phyloP scores from a whole-genome alignment of 2,888 invertebrate genomes.

The Ethmia dodecea region DNA sequence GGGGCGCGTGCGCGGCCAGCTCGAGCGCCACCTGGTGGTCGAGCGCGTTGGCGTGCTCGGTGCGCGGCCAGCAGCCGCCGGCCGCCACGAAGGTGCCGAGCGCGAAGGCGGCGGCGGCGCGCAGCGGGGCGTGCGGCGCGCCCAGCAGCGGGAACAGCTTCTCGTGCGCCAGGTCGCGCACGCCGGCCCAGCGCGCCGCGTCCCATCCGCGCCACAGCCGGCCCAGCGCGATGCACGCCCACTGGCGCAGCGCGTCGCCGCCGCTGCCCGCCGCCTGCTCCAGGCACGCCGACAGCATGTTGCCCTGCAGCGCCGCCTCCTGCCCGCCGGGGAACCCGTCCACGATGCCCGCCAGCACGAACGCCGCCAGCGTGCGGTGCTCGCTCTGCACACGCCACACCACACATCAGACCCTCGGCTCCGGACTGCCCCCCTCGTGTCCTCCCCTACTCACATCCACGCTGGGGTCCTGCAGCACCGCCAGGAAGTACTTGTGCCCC shows the following conservation, averaged over 20 bases:
- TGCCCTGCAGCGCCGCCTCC: conserved; percentile 90
- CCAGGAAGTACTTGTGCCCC: conserved; percentile 96
- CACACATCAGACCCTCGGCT: no score
- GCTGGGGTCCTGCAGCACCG: conserved; percentile 91
- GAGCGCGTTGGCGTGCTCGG: conserved; percentile 95
- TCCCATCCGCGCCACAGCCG: conserved; percentile 94
- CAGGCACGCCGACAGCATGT: conserved; percentile 93
- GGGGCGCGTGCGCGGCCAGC: conserved; percentile 84
- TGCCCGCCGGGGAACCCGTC: conserved; percentile 93
- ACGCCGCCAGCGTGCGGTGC: conserved; percentile 95
- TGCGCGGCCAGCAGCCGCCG: conserved; percentile 86
- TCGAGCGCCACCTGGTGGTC: conserved; percentile 95
- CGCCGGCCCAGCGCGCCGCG: conserved; percentile 91
- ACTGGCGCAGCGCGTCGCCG: conserved; percentile 83
- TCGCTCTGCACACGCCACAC: conserved; percentile 80
- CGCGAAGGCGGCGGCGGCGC: conserved; percentile 96
- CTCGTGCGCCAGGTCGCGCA: conserved; percentile 97
- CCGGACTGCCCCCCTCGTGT: no score
- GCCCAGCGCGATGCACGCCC: conserved; percentile 96
- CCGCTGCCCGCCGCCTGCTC: conserved; percentile 87
- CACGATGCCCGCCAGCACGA: conserved; percentile 95
- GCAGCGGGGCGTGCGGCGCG: conserved; percentile 87
- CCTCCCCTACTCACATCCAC: conserved; percentile 83
- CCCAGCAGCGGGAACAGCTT: conserved; percentile 90
- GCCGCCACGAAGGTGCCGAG: conserved; percentile 95